Base-by-base conservation (phyloP, 1,140 invertebrate genomes). In the Eupristina koningsbergeri region DNA sequence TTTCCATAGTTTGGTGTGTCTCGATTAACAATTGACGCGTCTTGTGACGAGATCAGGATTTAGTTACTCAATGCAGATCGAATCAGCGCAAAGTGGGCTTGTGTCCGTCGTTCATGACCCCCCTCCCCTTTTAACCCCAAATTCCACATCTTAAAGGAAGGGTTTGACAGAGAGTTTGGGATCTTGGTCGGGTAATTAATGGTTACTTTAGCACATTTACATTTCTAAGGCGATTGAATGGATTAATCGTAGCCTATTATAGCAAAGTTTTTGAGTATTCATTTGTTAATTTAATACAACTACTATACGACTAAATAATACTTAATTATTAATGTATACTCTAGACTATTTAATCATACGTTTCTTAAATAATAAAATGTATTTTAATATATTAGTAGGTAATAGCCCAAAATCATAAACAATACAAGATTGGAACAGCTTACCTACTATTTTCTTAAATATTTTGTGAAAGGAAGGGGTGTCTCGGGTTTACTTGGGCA, bases 111-210 rank as follows among this genome's bases (percentile, higher is more conserved):
- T 47, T 50, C 26, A 2, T 17, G 17, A 61, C 26, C 3, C 22
- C 58, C 11, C 53, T 36, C 22, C 36, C 26, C 34, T 1, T 7
- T 13, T 41, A 71, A 71, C 9, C 22, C n/a, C 34, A 71, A 71
- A 31, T 47, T n/a, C 58, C n/a, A 36, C 63, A 7, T 34, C 9
- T 31, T 36, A 17, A 36, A 63, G 39, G 73, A 50, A 50, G 47
- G 1, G 13, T 50, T 50, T 17, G 47, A 82, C 45, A 19, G 67
- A 45, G n/a, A 45, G 11, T 58, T 31, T 34, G 41, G 36, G 41
- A 53, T 71, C 36, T 39, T 45, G 22, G 41, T 64, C 50, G 34
- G 31, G 31, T 67, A 82, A 82, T 82, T 82, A 82, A 75, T 75
- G 53, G 39, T 29, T 26, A 63, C 15, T 2, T 50, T 61, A 3